A percentile compares a stretch with the other conserved stretches of the same genome.
These are phyloP conservation scores for Lordiphosa fenestrarum DNA, from an alignment of 2,888 invertebrate species.

Conservation along the genomic window DNA sequence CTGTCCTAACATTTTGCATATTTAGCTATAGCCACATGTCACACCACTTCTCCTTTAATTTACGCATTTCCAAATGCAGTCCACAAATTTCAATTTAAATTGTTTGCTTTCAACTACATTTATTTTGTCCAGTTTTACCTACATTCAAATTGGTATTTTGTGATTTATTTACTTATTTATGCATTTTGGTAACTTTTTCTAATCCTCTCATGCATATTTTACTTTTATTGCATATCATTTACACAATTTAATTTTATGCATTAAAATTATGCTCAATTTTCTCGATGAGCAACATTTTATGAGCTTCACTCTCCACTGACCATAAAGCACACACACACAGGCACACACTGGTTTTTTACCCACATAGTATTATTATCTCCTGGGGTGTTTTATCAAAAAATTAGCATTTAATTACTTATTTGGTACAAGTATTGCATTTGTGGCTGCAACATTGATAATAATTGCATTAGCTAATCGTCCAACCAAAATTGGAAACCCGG, in stretches of 20 bases:
- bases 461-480: conserved; percentile 28
- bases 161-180: conserved; percentile 2
- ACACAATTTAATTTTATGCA: conserved; percentile 44
- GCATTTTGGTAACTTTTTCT: conserved; percentile 13
- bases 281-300: conserved; percentile 29
- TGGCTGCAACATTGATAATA: conserved; percentile 32
- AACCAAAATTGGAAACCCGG: neutral
- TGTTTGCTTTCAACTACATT: too few relatives aligned
- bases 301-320: conserved; percentile 23
- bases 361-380: conserved; percentile 15
- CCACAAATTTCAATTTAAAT: too few relatives aligned
- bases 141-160: too few relatives aligned
- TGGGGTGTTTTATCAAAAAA: conserved; percentile 45
- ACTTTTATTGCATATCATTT: conserved; percentile 38
- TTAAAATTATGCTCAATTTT: conserved; percentile 45
- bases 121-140: too few relatives aligned
- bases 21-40: too few relatives aligned
- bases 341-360: neutral
- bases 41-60: too few relatives aligned
- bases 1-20: too few relatives aligned
- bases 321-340: conserved; percentile 5
- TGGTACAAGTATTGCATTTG: conserved; percentile 53
- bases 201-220: conserved; percentile 39
- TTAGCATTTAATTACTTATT: conserved; percentile 65
- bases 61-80: too few relatives aligned